A percentile compares a stretch with the other conserved stretches of the same genome.
Evolutionary conservation across 1,140 invertebrate species (phyloP).

Genomic region (Trypoxylus dichotomus): DNA sequence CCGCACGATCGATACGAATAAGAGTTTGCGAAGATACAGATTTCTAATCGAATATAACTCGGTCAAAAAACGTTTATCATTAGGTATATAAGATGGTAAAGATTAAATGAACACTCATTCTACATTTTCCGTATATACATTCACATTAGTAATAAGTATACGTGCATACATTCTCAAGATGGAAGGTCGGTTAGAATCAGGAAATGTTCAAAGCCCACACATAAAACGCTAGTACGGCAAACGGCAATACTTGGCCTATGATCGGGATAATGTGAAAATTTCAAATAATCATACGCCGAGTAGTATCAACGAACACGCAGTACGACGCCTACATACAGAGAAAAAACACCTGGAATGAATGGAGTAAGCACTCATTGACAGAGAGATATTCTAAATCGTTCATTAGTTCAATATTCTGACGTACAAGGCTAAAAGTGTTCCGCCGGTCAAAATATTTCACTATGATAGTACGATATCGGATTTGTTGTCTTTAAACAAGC

Average conservation of each 20-base stretch:
- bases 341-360: slow-evolving; percentile 15
- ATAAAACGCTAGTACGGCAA: neutral
- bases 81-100: no score
- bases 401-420: no score
- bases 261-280: neutral
- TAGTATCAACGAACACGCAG: neutral
- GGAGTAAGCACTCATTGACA: neutral
- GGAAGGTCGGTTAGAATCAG: neutral
- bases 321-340: neutral
- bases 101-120: no score
- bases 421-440: no score
- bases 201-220: neutral
- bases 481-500: neutral
- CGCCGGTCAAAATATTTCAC: no score
- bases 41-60: no score
- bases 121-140: no score
- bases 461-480: neutral
- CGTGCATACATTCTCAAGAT: no score
- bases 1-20: neutral
- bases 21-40: no score
- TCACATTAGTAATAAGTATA: no score
- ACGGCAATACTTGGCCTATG: neutral
- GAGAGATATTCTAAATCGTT: no score
- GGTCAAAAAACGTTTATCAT: no score
- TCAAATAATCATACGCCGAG: neutral